These are phyloP conservation scores for Drosophila lini DNA, from an alignment of 1,140 invertebrate species.

Conservation along the genomic window DNA sequence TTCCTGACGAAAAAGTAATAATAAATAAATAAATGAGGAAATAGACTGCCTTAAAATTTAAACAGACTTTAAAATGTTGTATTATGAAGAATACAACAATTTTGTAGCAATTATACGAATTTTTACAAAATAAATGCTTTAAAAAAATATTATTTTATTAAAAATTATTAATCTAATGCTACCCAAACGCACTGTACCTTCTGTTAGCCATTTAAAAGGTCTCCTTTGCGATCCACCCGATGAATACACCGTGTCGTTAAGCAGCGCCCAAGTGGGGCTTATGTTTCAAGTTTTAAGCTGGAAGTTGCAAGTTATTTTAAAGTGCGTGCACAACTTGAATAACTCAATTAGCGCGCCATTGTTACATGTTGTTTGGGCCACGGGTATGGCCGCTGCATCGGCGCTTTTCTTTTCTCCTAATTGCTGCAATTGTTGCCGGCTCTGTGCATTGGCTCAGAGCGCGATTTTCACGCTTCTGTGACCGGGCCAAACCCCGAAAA, in stretches of 20 bases:
- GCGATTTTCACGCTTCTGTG: conserved; percentile 71
- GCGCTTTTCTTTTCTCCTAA: conserved; percentile 17
- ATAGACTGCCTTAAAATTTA: no score
- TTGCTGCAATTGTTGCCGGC: conserved; percentile 26
- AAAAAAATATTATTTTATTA: no score
- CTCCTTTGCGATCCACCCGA: conserved; percentile 5
- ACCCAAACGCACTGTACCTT: neutral
- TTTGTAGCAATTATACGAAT: no score
- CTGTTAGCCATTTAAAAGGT: neutral
- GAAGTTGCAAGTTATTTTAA: conserved; percentile 11
- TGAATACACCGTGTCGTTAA: conserved; percentile 35
- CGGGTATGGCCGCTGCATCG: neutral
- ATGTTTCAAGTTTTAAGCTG: conserved; percentile 21
- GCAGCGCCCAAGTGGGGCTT: conserved; percentile 19
- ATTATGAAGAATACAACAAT: no score
- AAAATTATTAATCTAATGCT: neutral
- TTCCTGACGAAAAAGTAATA: no score
- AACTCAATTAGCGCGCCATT: conserved; percentile 72
- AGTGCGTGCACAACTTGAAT: conserved; percentile 56
- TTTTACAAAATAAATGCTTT: no score
- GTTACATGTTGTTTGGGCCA: conserved; percentile 19
- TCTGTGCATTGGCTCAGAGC: conserved; percentile 55
- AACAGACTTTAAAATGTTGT: no score
- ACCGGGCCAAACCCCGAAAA: conserved; percentile 38
- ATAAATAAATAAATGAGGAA: no score